Base-by-base conservation (phyloP, 2,113 vertebrate species). In the Hymenochirus boettgeri region DNA sequence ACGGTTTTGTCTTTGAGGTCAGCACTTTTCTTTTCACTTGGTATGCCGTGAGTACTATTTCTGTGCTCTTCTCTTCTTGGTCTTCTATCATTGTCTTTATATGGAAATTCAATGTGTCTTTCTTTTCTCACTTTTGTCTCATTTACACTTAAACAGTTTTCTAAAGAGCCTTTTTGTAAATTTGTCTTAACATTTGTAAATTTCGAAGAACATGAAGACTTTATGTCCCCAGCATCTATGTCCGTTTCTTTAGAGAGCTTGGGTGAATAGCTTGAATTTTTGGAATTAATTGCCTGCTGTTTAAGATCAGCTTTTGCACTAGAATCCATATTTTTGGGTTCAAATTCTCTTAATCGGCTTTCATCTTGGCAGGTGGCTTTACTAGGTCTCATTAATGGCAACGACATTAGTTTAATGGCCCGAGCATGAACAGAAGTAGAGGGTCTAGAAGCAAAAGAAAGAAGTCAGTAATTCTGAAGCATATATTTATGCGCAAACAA, bases 111-210 rank as follows among this genome's bases (percentile, higher is more conserved):
- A n/a, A 53, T 67, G 51, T 53, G 71, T 75, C 75, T 64, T 65
- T 84, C 83, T 71, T 78, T 87, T 33, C 73, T 82, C 12, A 76
- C 81, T 71, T 79, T 84, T 72, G 76, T 81, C 26, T 24, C 79
- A 47, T 80, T 79, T 58, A 82, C 82, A 65, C 17, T 66, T 62
- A 74, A 77, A 35, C 33, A 61, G 17, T 74, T 73, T n/a, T 82
- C 77, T 55, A 63, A 21, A 21, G 39, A 22, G n/a, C 70, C 71
- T 61, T 74, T 76, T 9, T 48, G 70, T 2, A 70, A 72, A 73
- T 35, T 58, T 0, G 7, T 23, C 37, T 83, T 82, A 47, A 83
- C 81, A 1, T 52, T 3, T 66, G 72, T 69, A 57, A 64, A 60
- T 39, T 17, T 56, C 37, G 29, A 25, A 19, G 77, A 27, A 67